Base-by-base conservation (phyloP, 2,797 vertebrate species). In the Girardinus metallicus region DNA sequence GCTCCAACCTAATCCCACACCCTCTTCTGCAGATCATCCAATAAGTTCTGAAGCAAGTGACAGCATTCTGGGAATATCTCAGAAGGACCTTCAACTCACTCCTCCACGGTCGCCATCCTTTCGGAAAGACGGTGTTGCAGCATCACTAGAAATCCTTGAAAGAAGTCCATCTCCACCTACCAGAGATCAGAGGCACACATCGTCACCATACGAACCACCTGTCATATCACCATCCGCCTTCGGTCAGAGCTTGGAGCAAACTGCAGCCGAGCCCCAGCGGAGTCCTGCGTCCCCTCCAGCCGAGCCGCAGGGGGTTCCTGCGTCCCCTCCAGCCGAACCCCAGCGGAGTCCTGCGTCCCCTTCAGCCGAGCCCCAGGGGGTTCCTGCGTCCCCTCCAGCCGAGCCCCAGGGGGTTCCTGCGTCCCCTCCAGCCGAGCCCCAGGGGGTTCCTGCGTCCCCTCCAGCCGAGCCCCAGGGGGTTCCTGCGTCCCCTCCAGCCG, bases 21-120 rank as follows among this genome's bases (percentile, higher is more conserved):
- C 53, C 6, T 7, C 39, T 0, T 26, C 43, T 49, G 13, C 13
- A 34, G 60, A 78, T 2, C 53, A 26, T 5, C 55, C 60, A 39
- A 26, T 2, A 4, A 70, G 49, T n/a, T 10, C 66, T 34, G 26
- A 31, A 75, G 16, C 60, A 3, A 49, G 0, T 21, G 11, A 44
- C 29, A 21, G 29, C n/a, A 60, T 15, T 10, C 39, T 72, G 16
- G 3, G 18, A 31, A 15, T 36, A 29, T 44, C 43, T 26, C 3
- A 68, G 15, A 12, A 51, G 43, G 83, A 85, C 21, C n/a, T 31
- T 2, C 66, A 74, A 23, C 53, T 57, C 21, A 76, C 41, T 62
- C n/a, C 73, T 55, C 9, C 11, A 1, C 34, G 15, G 43, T 46
- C 66, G 15, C 13, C 23, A 5, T 1, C 47, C 2, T 29, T 8